A percentile compares a stretch with the other conserved stretches of the same genome.
These are phyloP conservation scores for Diplodus sargus DNA, from an alignment of 2,797 vertebrate genomes.

Conservation along the genomic window DNA sequence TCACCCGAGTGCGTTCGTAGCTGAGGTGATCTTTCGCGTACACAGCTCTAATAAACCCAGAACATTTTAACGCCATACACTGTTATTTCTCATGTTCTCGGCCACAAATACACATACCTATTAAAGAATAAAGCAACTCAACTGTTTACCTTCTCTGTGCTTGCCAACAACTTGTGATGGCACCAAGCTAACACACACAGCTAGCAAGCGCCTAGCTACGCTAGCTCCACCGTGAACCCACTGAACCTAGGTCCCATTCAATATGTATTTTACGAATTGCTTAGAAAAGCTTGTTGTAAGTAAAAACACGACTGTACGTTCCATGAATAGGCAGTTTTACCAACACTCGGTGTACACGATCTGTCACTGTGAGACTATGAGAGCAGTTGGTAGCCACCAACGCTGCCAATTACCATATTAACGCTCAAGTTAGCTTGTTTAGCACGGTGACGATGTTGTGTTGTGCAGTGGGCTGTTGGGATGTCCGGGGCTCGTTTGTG, in stretches of 20 bases:
- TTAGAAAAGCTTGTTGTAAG: accelerated
- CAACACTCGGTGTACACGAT: neutral
- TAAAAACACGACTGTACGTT: accelerated
- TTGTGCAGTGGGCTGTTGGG: no score
- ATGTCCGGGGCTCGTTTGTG: neutral
- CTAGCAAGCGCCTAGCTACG: slow-evolving; percentile 24
- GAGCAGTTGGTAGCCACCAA: neutral
- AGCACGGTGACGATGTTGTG: neutral
- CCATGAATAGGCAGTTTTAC: accelerated
- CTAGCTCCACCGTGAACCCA: neutral
- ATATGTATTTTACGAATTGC: neutral
- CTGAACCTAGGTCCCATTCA: neutral
- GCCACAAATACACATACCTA: accelerated
- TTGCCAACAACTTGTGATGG: neutral
- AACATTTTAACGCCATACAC: neutral
- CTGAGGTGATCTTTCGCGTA: neutral
- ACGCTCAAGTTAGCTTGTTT: slow-evolving; percentile 21
- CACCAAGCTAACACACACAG: slow-evolving; percentile 26
- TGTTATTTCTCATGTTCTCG: neutral
- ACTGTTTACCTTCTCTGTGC: neutral
- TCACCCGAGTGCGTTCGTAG: neutral
- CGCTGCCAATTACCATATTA: neutral
- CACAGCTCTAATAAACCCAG: neutral
- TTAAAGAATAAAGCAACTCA: neutral
- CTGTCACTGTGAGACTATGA: neutral